A percentile compares a stretch with the other conserved stretches of the same genome.
Evolutionary conservation across 2,113 vertebrate species (phyloP).

Genomic region (Coryphaenoides rupestris): DNA sequence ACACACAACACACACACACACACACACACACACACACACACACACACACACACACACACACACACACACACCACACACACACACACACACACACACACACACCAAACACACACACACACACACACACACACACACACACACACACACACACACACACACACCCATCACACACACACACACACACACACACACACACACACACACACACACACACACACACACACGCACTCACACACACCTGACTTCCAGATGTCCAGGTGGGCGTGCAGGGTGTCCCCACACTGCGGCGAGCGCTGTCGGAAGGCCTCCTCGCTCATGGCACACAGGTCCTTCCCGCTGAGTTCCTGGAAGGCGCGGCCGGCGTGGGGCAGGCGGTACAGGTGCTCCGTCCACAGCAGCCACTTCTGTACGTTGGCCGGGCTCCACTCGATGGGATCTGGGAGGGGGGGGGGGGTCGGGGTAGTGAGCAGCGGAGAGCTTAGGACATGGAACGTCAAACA

Average conservation of each 20-base stretch:
- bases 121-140: no score
- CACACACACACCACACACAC: no score
- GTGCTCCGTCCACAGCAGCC: conserved; percentile 96
- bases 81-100: no score
- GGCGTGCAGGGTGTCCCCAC: conserved; percentile 89
- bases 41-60: no score
- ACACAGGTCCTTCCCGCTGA: conserved; percentile 88
- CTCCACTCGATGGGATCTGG: conserved; percentile 92
- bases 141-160: not conserved
- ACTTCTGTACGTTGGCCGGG: conserved; percentile 90
- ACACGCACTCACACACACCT: conserved; percentile 65
- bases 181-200: not conserved
- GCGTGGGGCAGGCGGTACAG: conserved; percentile 89
- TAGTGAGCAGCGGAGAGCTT: no score
- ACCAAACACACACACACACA: no score
- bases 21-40: no score
- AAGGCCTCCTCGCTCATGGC: conserved; percentile 93
- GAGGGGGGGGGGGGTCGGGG: not conserved
- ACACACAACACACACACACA: no score
- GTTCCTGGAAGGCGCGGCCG: conserved; percentile 89
- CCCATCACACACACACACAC: not conserved
- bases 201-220: not conserved
- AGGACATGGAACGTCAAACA: no score
- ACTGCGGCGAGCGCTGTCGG: conserved; percentile 82
- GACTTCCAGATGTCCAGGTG: conserved; percentile 99